A percentile compares a stretch with the other conserved stretches of the same genome.
Conservation (phyloP, 2,797 vertebrate species). For the Philypnodon macrostomus region DNA sequence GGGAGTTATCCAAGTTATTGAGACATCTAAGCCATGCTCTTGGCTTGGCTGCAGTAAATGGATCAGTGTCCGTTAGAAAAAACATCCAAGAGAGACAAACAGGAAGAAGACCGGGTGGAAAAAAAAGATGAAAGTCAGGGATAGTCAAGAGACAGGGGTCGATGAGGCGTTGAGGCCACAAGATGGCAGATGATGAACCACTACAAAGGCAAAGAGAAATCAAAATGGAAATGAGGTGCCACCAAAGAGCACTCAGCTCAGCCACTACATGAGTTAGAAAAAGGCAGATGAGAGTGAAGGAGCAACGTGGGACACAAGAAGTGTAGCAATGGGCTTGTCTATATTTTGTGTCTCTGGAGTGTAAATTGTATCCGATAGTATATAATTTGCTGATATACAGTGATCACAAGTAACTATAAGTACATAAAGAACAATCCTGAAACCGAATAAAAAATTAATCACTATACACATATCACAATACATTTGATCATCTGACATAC, state of each 20-base stretch:
- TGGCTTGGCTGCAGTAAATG: constrained; percentile 47
- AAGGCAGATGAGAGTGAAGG: constrained; percentile 37
- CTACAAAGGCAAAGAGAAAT: constrained; percentile 72
- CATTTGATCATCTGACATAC: too few species aligned
- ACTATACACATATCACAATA: too few species aligned
- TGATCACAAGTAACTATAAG: too few species aligned
- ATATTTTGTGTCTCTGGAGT: background rate
- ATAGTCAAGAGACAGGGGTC: constrained; percentile 54
- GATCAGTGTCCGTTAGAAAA: constrained; percentile 43
- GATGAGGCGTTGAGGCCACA: constrained; percentile 37
- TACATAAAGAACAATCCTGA: too few species aligned
- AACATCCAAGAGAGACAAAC: constrained; percentile 63
- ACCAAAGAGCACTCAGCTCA: constrained; percentile 57
- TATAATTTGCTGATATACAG: background rate
- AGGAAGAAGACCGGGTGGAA: constrained; percentile 51
- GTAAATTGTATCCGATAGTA: constrained; percentile 2
- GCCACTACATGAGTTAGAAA: constrained; percentile 56
- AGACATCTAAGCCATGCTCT: constrained; percentile 33
- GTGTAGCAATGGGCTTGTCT: background rate
- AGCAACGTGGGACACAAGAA: constrained; percentile 1
- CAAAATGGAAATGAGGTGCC: constrained; percentile 72
- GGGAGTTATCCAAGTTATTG: constrained; percentile 19
- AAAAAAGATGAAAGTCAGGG: constrained; percentile 56
- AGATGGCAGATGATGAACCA: constrained; percentile 61
- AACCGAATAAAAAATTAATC: too few species aligned